Conservation (phyloP, 2,888 invertebrate genomes). For the Cephus spinipes region DNA sequence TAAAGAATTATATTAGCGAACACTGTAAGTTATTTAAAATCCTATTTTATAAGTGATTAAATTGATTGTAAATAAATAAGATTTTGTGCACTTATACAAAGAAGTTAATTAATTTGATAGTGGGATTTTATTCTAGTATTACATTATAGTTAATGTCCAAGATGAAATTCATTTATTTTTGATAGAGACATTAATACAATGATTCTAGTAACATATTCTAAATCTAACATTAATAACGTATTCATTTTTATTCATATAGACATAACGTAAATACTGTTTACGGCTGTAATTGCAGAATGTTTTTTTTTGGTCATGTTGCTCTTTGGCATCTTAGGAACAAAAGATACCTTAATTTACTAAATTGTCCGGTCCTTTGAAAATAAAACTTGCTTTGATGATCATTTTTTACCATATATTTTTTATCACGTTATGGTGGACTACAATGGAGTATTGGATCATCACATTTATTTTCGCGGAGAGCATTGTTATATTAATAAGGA, state of each 20-base stretch:
- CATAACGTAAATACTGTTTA: background rate
- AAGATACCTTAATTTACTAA: background rate
- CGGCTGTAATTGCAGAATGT: background rate
- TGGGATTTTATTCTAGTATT: background rate
- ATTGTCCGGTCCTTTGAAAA: slow-evolving; percentile 16
- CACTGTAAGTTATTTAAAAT: background rate
- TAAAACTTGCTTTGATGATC: slow-evolving; percentile 6
- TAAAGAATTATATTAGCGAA: background rate
- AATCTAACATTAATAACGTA: background rate
- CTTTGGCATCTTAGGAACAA: slow-evolving; percentile 8
- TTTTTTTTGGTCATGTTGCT: background rate
- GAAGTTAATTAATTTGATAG: slow-evolving; percentile 3
- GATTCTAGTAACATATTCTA: background rate
- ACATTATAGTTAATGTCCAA: background rate
- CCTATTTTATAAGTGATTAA: background rate
- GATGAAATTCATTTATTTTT: background rate
- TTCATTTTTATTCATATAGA: background rate
- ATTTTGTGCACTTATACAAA: background rate
- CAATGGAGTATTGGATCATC: background rate
- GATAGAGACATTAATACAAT: background rate
- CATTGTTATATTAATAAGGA: background rate
- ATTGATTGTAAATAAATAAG: slow-evolving; percentile 4
- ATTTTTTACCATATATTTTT: background rate
- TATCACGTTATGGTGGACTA: background rate
- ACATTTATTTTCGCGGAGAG: background rate